A percentile compares a stretch with the other conserved stretches of the same genome.
Evolutionary conservation across 2,888 invertebrate species (phyloP).

Genomic region (Leptopilina myrica): DNA sequence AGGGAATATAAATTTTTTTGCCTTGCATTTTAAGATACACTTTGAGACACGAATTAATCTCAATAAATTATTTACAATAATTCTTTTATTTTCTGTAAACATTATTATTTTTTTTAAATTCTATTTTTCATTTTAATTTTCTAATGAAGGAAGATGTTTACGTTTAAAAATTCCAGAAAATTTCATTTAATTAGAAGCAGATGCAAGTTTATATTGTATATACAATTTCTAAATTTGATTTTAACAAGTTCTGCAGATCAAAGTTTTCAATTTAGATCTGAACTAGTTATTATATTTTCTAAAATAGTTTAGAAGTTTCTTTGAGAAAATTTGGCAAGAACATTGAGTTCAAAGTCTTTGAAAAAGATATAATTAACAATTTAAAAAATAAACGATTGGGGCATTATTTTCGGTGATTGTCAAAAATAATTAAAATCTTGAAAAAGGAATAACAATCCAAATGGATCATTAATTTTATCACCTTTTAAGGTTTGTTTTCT

Average conservation of each 20-base stretch:
- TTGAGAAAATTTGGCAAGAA: conserved; percentile 35
- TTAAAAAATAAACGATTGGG: background rate
- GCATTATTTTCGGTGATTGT: conserved; percentile 10
- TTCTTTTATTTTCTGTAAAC: background rate
- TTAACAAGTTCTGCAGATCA: conserved; percentile 5
- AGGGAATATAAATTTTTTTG: conserved; percentile 3
- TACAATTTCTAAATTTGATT: conserved; percentile 17
- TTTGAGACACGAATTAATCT: conserved; percentile 10
- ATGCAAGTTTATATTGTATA: conserved; percentile 2
- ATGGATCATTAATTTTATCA: background rate
- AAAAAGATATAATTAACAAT: background rate
- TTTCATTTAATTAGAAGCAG: background rate
- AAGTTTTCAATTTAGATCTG: conserved; percentile 2
- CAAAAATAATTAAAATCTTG: conserved; percentile 12
- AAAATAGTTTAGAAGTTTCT: conserved; percentile 9
- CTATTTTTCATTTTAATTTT: background rate
- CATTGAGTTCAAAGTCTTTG: background rate
- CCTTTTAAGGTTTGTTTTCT: background rate
- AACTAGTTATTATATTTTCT: conserved; percentile 1
- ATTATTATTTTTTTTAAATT: background rate
- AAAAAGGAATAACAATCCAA: background rate
- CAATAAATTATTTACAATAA: conserved; percentile 39
- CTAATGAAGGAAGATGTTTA: background rate
- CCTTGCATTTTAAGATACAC: background rate
- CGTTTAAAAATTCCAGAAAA: background rate